Percentiles rank a stretch among this genome's conserved stretches.
Conservation (phyloP, 2,797 vertebrate species). For the Syndactyla subalaris region DNA sequence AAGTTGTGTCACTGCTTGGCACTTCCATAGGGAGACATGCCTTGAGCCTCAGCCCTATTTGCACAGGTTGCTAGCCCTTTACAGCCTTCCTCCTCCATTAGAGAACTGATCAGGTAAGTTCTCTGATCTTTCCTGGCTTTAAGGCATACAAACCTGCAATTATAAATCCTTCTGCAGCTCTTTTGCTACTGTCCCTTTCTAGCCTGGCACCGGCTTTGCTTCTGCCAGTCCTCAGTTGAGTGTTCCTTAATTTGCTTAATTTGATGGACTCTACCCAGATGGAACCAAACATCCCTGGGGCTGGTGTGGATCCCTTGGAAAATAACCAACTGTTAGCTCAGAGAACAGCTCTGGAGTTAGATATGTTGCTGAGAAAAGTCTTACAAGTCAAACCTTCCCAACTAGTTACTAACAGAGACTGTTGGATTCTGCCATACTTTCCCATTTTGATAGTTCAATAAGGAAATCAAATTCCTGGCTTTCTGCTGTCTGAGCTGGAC, state of each 20-base stretch:
- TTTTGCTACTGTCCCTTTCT: neutral
- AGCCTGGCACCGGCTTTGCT: neutral
- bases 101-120: neutral
- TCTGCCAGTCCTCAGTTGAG: neutral
- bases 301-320: neutral
- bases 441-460: neutral
- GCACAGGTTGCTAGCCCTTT: rapidly evolving
- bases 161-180: neutral
- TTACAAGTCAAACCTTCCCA: neutral
- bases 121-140: neutral
- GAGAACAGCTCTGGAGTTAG: neutral
- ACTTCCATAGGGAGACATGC: neutral
- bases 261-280: neutral
- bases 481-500: neutral
- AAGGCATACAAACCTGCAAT: neutral
- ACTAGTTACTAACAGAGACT: neutral
- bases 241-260: neutral
- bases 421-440: neutral
- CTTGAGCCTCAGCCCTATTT: neutral
- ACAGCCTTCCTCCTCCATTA: neutral
- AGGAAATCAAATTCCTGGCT: neutral
- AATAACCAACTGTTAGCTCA: neutral
- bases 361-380: neutral
- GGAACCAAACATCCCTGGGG: neutral
- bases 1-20: neutral